Evolutionary conservation across 2,888 invertebrate genomes (phyloP), one percentile per base, ranked within the genome.

Genomic region (Suillia variegata): DNA sequence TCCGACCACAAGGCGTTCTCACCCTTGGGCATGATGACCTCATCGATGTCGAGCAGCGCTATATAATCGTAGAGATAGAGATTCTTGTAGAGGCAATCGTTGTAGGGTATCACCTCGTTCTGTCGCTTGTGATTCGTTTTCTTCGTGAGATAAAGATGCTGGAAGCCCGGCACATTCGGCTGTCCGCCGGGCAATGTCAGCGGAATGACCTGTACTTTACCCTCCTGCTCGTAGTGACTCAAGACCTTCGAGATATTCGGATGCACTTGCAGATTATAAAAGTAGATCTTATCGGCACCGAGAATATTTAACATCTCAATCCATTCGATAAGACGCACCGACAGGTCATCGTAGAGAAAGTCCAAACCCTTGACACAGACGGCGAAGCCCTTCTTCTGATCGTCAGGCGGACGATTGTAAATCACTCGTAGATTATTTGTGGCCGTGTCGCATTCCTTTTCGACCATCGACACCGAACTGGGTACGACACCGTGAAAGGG

Each of bases 31-130:
- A 97, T 94, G 70, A 97, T 95, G 58, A 96, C 92, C 83, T 97
- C 97, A 83, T 97, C 97, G 66, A 94, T 92, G 80, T 97, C 97
- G 55, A 96, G 85, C 61, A 97, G 84, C n/a, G 93, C 93, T 56
- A 96, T 89, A 83, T 93, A 94, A 65, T 92, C 88, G 82, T 96
- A 96, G 66, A 90, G 86, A 80, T 95, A 93, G 84, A 96, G 88
- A 79, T 96, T 92, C 79, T 93, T 90, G 84, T 96, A 96, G 56
- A 97, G 86, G 77, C 97, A 97, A 82, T 97, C 97, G 82, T 97
- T 97, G 85, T 97, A 97, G 12, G 96, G 96, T 70, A 97, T 93
- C 62, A 97, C 86, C 83, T 97, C 97, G 83, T 96, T 95, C 80
- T 96, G 93, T 13, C 96, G 86, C 82, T 97, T 97, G 83, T 96